Conservation (phyloP, 2,113 vertebrate species). For the Naja naja region DNA sequence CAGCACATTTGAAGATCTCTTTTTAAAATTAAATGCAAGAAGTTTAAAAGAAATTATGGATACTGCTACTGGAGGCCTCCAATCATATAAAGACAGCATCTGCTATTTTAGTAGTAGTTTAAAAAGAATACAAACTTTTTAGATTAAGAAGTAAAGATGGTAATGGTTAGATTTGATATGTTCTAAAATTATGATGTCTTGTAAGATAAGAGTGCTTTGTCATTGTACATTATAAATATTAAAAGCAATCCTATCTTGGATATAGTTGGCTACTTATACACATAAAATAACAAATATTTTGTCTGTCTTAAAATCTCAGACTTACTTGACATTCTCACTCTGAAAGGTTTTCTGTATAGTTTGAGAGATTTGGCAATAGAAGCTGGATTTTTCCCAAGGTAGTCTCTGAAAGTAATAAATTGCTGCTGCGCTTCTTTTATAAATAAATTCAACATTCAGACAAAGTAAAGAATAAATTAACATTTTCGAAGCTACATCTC, state of each 20-base stretch:
- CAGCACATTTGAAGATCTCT: constrained; percentile 35
- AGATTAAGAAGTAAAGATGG: constrained; percentile 6
- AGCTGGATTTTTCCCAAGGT: constrained; percentile 4
- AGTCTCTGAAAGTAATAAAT: not conserved
- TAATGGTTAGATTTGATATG: not conserved
- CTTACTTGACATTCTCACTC: not conserved
- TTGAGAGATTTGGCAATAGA: not conserved
- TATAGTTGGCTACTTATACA: not conserved
- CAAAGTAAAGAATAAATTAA: not conserved
- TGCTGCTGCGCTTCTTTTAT: not conserved
- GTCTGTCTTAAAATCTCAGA: not conserved
- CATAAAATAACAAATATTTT: not conserved
- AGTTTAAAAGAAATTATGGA: constrained; percentile 19
- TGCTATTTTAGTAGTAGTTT: not conserved
- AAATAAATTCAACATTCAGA: not conserved
- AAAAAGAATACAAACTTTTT: constrained; percentile 39
- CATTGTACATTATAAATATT: not conserved
- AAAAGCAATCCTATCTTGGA: not conserved
- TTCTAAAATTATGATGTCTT: not conserved
- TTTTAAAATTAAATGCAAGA: constrained; percentile 44
- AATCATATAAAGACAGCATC: not conserved
- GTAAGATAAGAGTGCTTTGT: not conserved
- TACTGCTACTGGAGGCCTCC: constrained; percentile 11
- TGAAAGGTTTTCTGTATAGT: not conserved
- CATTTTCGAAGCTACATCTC: not conserved